Evolutionary conservation across 2,888 invertebrate species (phyloP).

Genomic region (Hedychridium roseum): DNA sequence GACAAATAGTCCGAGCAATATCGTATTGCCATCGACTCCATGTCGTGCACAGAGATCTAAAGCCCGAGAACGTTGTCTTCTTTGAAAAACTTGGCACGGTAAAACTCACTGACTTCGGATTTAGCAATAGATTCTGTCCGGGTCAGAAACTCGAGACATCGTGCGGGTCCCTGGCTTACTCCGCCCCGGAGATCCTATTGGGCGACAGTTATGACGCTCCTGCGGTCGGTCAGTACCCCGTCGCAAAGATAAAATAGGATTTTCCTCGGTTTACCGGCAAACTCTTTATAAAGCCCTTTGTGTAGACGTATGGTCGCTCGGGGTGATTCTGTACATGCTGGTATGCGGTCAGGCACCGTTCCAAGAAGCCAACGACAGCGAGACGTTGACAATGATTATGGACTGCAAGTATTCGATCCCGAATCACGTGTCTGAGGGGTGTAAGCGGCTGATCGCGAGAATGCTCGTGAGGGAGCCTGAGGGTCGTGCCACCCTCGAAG

Average conservation of each 20-base stretch:
- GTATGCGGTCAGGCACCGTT: constrained; percentile 98
- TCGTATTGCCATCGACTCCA: constrained; percentile 96
- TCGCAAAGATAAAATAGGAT: not conserved
- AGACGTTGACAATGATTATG: constrained; percentile 99
- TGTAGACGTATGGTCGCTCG: constrained; percentile 96
- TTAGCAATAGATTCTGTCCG: constrained; percentile 95
- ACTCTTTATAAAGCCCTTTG: too few species aligned
- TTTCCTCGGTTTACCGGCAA: not conserved
- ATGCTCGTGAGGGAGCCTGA: constrained; percentile 96
- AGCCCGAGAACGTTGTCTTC: constrained; percentile 99
- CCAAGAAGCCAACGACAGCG: constrained; percentile 99
- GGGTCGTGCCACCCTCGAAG: constrained; percentile 84
- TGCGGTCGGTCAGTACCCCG: constrained; percentile 80
- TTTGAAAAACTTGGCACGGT: constrained; percentile 97
- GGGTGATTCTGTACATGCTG: constrained; percentile 98
- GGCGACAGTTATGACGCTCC: constrained; percentile 99
- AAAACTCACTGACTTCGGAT: constrained; percentile 98
- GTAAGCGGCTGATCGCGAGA: constrained; percentile 86
- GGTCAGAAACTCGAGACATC: constrained; percentile 97
- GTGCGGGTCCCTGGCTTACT: constrained; percentile 98
- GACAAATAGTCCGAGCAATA: constrained; percentile 97
- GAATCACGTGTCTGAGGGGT: constrained; percentile 83
- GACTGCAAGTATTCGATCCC: constrained; percentile 98
- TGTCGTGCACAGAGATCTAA: constrained; percentile 90
- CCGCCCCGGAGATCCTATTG: constrained; percentile 97